Percentiles rank a stretch among this genome's conserved stretches.
Conservation (phyloP, 1,140 invertebrate genomes). For the Nixonia krombeini region DNA sequence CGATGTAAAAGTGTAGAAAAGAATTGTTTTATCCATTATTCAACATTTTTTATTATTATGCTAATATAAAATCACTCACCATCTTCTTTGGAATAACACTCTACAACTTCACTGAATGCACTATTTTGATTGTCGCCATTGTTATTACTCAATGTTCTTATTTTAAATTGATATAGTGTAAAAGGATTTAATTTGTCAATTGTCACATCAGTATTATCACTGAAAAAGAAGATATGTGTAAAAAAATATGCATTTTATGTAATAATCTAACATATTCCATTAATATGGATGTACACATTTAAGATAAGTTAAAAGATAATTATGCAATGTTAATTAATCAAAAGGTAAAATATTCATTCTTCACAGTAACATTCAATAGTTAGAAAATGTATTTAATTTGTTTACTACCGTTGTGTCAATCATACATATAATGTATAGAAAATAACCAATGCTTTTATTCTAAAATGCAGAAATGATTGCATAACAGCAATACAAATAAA, state of each 20-base stretch:
- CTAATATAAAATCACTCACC: conserved; percentile 56
- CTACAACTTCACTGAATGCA: conserved; percentile 70
- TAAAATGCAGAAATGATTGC: too few species aligned
- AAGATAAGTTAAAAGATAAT: too few species aligned
- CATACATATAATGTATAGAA: too few species aligned
- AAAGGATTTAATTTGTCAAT: conserved; percentile 74
- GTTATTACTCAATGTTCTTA: conserved; percentile 66
- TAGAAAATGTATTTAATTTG: too few species aligned
- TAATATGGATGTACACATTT: too few species aligned
- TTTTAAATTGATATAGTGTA: conserved; percentile 76
- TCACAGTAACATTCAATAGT: too few species aligned
- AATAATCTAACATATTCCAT: conserved; percentile 10
- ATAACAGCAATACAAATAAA: too few species aligned
- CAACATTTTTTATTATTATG: conserved; percentile 9
- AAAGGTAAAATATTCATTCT: too few species aligned
- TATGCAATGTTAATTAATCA: too few species aligned
- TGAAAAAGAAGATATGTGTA: conserved; percentile 43
- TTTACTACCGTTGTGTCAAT: too few species aligned
- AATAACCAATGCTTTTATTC: too few species aligned
- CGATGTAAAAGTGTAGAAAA: too few species aligned
- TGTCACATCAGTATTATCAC: conserved; percentile 66
- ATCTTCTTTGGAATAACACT: conserved; percentile 73
- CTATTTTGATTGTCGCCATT: conserved; percentile 62
- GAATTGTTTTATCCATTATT: neutral
- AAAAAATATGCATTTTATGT: neutral